Base-by-base conservation (phyloP, 2,888 invertebrate genomes). In the Parnassius glacialis region DNA sequence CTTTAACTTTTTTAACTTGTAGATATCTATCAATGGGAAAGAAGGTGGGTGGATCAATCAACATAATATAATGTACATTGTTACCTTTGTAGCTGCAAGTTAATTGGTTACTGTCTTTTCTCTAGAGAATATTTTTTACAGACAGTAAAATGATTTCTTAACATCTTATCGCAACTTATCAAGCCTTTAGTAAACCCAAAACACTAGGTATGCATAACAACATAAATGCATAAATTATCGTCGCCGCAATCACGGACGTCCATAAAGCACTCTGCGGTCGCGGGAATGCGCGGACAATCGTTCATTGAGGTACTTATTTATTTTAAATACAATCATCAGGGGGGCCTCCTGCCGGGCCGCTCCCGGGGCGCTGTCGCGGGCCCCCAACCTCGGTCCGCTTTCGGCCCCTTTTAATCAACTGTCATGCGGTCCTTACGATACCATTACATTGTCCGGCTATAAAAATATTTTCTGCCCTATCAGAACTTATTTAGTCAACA, bases 301-400 rank as follows among this genome's bases (percentile, higher is more conserved):
- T 90, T 90, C 90, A 90, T 87, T 89, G 90, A 87, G 86, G 90
- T 85, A 90, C 90, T 90, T 91, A 91, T 90, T 90, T 91, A 90
- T 91, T 89, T 90, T 90, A 90, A 90, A 91, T 90, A 90, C 89
- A 90, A 90, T 90, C 90, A 89, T 91, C 91, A 90, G 88, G 86
- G 86, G 80, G 83, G 74, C 89, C 83, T 81, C 86, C 89, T 75
- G 84, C 83, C 68, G 88, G 76, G 83, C 74, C 76, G 81, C 84
- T 80, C 90, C 87, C 78, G 85, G 81, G 78, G 89, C 77, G 87
- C 91, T 89, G 90, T 90, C 91, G 83, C 86, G 80, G 88, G 85
- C 86, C 88, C 87, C 91, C 90, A 78, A 85, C 89, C 86, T 82
- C 81, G 90, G 76, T 68, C 79, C 76, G 79, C 81, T 88, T 89